Base-by-base conservation (phyloP, 2,888 invertebrate species). In the Diloba caeruleocephala region DNA sequence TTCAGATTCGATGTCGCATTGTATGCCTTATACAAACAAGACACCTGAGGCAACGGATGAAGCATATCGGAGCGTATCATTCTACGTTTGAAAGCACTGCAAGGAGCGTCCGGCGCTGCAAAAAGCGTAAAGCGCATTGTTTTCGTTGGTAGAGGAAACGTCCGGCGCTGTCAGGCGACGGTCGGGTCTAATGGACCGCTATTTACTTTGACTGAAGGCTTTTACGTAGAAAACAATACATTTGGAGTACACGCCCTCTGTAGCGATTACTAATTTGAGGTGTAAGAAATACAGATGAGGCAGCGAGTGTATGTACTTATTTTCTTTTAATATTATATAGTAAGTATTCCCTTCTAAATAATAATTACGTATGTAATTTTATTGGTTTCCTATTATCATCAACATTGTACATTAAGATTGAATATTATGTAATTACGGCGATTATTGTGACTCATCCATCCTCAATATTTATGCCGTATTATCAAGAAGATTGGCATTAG, bases 111-210 rank as follows among this genome's bases (percentile, higher is more conserved):
- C 79, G 81, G 64, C 68, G 76, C 54, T 79, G 79, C 81, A 90
- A 91, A 90, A 90, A 90, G 85, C 82, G 82, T 84, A 85, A 84
- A 84, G 82, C 78, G 80, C 79, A 87, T 91, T 92, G 92, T 92
- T 87, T 88, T 82, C 85, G 66, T 78, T 78, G 70, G 79, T 70
- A 74, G 68, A 82, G 85, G 84, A 87, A 88, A 82, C 74, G 80
- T 88, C 82, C 78, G 79, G 71, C 62, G 69, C 78, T 84, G 84
- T 82, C 88, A 86, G 77, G 76, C 79, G 78, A 78, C 78, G 73
- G 74, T 72, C 73, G 75, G 76, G 77, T 84, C 82, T 88, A 88
- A 89, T 90, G 84, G 85, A 88, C 79, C 76, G 75, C 79, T 88
- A 81, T 88, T 88, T 88, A 84, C 85, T 80, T 80, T 80, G 77